Percentiles rank a stretch among this genome's conserved stretches.
Conservation (phyloP, 2,797 vertebrate species). For the Rousettus madagascariensis region DNA sequence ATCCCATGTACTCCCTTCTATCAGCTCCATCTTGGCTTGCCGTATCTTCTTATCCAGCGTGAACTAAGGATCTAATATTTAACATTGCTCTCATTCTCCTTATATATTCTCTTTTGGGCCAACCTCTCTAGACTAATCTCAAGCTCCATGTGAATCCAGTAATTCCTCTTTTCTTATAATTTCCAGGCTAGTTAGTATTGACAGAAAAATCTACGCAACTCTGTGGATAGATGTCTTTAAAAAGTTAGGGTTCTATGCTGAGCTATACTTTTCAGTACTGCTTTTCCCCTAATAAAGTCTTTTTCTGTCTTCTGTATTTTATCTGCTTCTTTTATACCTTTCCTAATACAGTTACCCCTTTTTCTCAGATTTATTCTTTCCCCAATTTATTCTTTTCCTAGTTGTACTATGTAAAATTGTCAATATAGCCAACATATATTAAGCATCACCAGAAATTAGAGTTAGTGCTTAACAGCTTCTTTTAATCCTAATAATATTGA, state of each 20-base stretch:
- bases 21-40: not conserved
- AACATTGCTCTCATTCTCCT: not conserved
- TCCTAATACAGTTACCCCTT: not conserved
- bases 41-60: not conserved
- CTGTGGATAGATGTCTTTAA: not conserved
- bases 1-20: not conserved
- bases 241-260: not conserved
- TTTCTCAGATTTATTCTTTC: not conserved
- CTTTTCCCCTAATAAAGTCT: not conserved
- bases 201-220: not conserved
- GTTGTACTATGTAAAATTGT: not conserved
- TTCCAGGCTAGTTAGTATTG: not conserved
- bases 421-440: not conserved
- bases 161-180: not conserved
- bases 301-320: not conserved
- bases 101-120: not conserved
- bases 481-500: not conserved
- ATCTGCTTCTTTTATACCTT: not conserved
- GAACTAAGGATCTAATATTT: not conserved
- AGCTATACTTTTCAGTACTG: not conserved
- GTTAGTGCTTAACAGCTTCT: not conserved
- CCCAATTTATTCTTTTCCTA: not conserved
- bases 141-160: not conserved
- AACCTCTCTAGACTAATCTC: not conserved
- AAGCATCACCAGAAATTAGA: slow-evolving; percentile 42